Evolutionary conservation across 2,113 vertebrate species (phyloP).

Genomic region (Thymallus thymallus): DNA sequence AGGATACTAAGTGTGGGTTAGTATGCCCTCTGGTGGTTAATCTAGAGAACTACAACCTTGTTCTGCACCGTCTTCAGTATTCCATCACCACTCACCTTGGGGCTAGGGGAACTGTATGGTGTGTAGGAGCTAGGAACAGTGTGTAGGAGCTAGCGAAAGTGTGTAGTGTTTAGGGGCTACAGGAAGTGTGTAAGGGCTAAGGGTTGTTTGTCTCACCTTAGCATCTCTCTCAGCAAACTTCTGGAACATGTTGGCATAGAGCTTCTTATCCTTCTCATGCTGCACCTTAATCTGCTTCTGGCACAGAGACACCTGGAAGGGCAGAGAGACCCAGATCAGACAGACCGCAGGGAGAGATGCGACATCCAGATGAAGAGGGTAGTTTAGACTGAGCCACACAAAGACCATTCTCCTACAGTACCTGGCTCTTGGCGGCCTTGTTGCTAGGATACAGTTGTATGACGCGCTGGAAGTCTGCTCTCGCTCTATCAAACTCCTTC

Average conservation of each 20-base stretch:
- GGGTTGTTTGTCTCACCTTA: conserved; percentile 74
- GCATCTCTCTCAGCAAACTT: conserved; percentile 87
- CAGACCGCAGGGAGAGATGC: neutral
- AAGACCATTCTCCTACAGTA: conserved; percentile 42
- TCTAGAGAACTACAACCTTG: conserved; percentile 3
- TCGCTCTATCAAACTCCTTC: conserved; percentile 90
- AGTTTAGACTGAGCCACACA: neutral
- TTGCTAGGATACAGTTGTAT: conserved; percentile 91
- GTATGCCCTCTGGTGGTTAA: conserved; percentile 1
- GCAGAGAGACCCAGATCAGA: neutral
- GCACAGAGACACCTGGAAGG: conserved; percentile 69
- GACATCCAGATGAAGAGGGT: neutral
- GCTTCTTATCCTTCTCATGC: conserved; percentile 90
- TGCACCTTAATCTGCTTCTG: conserved; percentile 90
- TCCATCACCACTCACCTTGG: no score
- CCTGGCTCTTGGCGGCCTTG: conserved; percentile 90
- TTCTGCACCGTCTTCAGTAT: neutral
- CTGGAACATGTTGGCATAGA: conserved; percentile 98
- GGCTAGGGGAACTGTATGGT: no score
- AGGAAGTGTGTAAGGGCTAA: no score
- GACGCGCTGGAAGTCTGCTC: conserved; percentile 88
- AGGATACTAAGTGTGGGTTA: neutral
- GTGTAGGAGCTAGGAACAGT: no score
- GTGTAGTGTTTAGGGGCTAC: no score
- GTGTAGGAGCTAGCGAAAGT: no score